Evolutionary conservation across 64 coral and sea anemone species (phyloP).

Genomic region (Stylophora pistillata): DNA sequence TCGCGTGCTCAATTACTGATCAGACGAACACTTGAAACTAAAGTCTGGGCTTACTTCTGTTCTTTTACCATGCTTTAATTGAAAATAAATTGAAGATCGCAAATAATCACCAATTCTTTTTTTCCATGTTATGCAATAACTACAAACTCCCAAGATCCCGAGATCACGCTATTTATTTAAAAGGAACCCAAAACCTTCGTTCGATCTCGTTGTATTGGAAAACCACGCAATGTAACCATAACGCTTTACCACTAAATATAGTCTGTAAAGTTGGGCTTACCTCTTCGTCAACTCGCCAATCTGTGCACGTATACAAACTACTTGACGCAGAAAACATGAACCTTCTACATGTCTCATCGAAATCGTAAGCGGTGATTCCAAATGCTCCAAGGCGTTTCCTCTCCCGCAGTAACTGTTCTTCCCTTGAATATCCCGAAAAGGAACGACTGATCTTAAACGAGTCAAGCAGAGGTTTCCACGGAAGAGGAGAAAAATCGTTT

Average conservation of each 20-base stretch:
- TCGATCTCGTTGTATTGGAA: not conserved
- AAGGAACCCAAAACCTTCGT: not conserved
- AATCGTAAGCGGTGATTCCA: constrained; percentile 98
- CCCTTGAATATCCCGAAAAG: constrained; percentile 91
- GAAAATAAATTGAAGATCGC: not conserved
- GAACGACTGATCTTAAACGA: constrained; percentile 67
- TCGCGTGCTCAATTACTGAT: not conserved
- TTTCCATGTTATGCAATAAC: no score
- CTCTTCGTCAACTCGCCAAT: constrained; percentile 35
- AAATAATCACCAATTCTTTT: no score
- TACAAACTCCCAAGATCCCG: not conserved
- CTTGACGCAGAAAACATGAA: constrained; percentile 89
- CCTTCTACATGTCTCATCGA: constrained; percentile 71
- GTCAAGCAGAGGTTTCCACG: constrained; percentile 80
- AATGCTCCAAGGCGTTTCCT: constrained; percentile 90
- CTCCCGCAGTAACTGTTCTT: constrained; percentile 90
- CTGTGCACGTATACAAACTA: constrained; percentile 87
- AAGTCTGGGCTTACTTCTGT: not conserved
- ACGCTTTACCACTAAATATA: not conserved
- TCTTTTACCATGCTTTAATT: not conserved
- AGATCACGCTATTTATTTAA: not conserved
- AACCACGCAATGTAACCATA: not conserved
- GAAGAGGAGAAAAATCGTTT: constrained; percentile 37
- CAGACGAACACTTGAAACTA: not conserved
- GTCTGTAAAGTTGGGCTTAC: not conserved